Conservation (phyloP, 1,140 invertebrate genomes). For the Globodera rostochiensis region DNA sequence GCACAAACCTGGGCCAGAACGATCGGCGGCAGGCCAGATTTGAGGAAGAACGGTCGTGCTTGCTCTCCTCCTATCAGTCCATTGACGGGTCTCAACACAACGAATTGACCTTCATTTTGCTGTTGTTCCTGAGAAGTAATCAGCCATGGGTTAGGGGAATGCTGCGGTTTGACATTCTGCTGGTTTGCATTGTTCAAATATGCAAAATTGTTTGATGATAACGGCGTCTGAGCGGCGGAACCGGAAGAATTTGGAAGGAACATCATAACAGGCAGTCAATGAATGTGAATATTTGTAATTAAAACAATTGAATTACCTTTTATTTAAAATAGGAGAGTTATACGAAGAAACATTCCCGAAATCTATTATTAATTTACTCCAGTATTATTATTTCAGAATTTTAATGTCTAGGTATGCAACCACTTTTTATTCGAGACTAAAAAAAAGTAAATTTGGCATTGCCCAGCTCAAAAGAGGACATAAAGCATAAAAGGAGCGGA, state of each 20-base stretch:
- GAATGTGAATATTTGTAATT: too few species aligned
- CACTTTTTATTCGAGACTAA: too few species aligned
- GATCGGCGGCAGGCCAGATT: conserved; percentile 43
- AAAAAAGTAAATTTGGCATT: too few species aligned
- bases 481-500: neutral
- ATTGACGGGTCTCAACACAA: conserved; percentile 39
- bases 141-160: conserved; percentile 29
- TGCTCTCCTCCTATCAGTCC: conserved; percentile 50
- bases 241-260: neutral
- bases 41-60: conserved; percentile 48
- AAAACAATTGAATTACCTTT: too few species aligned
- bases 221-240: neutral
- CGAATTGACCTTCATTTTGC: conserved; percentile 49
- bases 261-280: neutral
- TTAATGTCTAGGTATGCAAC: too few species aligned
- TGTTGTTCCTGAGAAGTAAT: conserved; percentile 27
- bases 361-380: too few species aligned
- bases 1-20: conserved; percentile 80
- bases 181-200: neutral
- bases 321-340: too few species aligned
- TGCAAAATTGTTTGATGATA: conserved; percentile 3
- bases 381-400: too few species aligned
- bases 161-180: neutral
- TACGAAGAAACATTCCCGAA: too few species aligned
- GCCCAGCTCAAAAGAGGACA: too few species aligned